These are phyloP conservation scores for Octodonta nipae DNA, from an alignment of 2,888 invertebrate species.

Conservation along the genomic window DNA sequence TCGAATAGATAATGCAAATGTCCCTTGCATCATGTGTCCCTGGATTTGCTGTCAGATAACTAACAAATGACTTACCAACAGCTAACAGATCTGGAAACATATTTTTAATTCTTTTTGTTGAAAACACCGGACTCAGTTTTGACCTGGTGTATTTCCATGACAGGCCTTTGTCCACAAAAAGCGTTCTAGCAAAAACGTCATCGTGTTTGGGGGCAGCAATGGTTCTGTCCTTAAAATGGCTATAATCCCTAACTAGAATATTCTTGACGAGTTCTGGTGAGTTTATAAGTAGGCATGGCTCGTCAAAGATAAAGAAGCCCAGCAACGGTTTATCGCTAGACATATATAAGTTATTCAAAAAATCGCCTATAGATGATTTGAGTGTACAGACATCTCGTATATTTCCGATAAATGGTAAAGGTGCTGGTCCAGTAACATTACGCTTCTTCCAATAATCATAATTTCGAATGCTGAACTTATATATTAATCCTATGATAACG, in stretches of 20 bases:
- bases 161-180: neutral
- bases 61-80: neutral
- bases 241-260: neutral
- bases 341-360: neutral
- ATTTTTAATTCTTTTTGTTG: neutral
- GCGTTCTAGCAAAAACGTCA: neutral
- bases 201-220: neutral
- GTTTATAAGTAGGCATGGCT: neutral
- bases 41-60: neutral
- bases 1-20: neutral
- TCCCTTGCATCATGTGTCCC: neutral
- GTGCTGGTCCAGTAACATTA: neutral
- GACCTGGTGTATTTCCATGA: neutral
- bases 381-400: neutral
- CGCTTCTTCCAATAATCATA: neutral
- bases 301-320: neutral
- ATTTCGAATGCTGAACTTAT: too few species aligned
- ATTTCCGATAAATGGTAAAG: neutral
- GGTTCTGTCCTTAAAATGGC: neutral
- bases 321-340: neutral
- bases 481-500: too few species aligned
- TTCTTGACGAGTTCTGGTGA: neutral
- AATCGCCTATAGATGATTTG: too few species aligned
- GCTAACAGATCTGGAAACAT: neutral
- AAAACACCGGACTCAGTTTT: neutral